A percentile compares a stretch with the other conserved stretches of the same genome.
Evolutionary conservation across 1,140 invertebrate species (phyloP).

Genomic region (Triops longicaudatus): DNA sequence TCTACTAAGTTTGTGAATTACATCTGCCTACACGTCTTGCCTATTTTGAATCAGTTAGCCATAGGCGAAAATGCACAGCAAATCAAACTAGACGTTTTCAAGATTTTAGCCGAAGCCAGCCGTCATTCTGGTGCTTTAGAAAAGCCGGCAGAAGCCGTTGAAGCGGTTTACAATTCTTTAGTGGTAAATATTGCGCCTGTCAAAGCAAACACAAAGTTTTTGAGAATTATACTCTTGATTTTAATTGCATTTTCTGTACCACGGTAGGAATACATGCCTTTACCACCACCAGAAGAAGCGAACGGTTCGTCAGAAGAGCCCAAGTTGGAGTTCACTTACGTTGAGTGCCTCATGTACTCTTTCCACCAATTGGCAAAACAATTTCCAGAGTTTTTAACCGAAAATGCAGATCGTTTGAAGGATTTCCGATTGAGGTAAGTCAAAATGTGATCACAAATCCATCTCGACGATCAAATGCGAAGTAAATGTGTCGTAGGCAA

Average conservation of each 20-base stretch:
- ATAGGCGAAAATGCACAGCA: slow-evolving; percentile 47
- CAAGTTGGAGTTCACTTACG: slow-evolving; percentile 80
- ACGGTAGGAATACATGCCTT: slow-evolving; percentile 49
- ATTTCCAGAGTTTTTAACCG: slow-evolving; percentile 65
- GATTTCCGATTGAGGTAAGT: slow-evolving; percentile 67
- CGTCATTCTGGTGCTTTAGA: slow-evolving; percentile 64
- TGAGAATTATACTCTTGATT: slow-evolving; percentile 2
- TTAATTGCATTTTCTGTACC: slow-evolving; percentile 17
- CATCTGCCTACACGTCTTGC: slow-evolving; percentile 75
- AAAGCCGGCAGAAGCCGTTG: slow-evolving; percentile 61
- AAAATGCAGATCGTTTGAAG: slow-evolving; percentile 70
- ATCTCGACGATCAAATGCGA: too few species aligned
- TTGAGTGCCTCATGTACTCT: slow-evolving; percentile 83
- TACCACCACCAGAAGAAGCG: slow-evolving; percentile 39
- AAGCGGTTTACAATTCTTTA: slow-evolving; percentile 61
- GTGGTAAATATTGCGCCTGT: slow-evolving; percentile 52
- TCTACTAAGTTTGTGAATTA: slow-evolving; percentile 78
- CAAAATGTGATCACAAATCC: background rate
- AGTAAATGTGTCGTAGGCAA: too few species aligned
- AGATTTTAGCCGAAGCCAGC: slow-evolving; percentile 76
- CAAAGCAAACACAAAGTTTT: slow-evolving; percentile 21
- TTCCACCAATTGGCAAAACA: slow-evolving; percentile 81
- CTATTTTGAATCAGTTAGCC: slow-evolving; percentile 42
- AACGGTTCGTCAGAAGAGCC: slow-evolving; percentile 43
- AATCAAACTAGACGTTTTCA: slow-evolving; percentile 69